A percentile compares a stretch with the other conserved stretches of the same genome.
These are phyloP conservation scores for Stichodactyla helianthus DNA, from an alignment of 64 coral and sea anemone species.

Conservation along the genomic window DNA sequence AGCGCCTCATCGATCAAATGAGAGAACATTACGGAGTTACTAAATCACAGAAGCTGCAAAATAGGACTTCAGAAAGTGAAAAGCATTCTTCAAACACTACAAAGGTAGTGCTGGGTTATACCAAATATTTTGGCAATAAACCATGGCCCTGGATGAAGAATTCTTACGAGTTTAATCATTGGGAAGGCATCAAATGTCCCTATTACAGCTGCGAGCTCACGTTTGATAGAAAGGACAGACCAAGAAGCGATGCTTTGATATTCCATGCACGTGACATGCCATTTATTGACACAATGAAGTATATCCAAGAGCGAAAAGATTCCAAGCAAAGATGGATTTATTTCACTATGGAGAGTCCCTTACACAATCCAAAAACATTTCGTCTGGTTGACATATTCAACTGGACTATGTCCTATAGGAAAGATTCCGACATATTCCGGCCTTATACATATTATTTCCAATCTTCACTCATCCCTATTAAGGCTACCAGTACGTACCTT, in stretches of 20 bases:
- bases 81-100: neutral
- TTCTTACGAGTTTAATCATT: slow-evolving; percentile 29
- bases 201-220: slow-evolving; percentile 21
- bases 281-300: neutral
- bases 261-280: slow-evolving; percentile 36
- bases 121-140: neutral
- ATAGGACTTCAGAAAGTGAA: neutral
- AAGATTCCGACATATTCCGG: slow-evolving; percentile 49
- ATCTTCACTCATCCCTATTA: neutral
- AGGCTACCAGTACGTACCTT: slow-evolving; percentile 11
- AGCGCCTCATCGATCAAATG: neutral
- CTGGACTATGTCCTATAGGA: slow-evolving; percentile 66
- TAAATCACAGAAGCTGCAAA: neutral
- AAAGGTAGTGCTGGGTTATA: slow-evolving; percentile 29
- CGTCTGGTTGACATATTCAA: slow-evolving; percentile 21
- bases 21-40: neutral
- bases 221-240: slow-evolving; percentile 20
- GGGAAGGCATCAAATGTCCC: slow-evolving; percentile 1
- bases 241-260: slow-evolving; percentile 22
- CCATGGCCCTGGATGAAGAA: slow-evolving; percentile 27
- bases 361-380: neutral
- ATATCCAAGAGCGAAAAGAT: neutral
- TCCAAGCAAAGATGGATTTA: slow-evolving; percentile 28
- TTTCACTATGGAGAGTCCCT: slow-evolving; percentile 28
- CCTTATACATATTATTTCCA: slow-evolving; percentile 41